phyloP scores from a whole-genome alignment of 2,797 vertebrate species.

The Emydoidea blandingii region DNA sequence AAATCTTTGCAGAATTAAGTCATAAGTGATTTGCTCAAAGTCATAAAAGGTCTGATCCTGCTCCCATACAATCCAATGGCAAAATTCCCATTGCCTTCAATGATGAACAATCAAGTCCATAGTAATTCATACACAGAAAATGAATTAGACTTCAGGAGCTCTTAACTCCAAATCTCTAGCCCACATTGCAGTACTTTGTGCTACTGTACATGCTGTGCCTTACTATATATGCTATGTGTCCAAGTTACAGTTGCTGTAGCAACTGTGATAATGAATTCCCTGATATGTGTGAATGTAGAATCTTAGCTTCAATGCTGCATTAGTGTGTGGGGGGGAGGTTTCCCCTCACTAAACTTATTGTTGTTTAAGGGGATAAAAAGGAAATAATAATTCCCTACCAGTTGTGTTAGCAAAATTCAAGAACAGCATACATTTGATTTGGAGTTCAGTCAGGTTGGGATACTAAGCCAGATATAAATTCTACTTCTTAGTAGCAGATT shows the following conservation, averaged over 20 bases:
- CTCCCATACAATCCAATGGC: background rate
- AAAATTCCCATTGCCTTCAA: background rate
- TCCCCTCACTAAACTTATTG: background rate
- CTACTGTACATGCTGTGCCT: background rate
- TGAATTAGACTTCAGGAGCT: background rate
- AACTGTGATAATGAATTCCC: background rate
- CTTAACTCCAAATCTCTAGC: background rate
- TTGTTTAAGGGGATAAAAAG: background rate
- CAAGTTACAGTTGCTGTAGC: conserved; percentile 29
- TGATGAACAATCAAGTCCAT: background rate
- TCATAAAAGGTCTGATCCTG: background rate
- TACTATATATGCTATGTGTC: background rate
- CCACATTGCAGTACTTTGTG: background rate
- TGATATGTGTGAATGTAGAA: background rate
- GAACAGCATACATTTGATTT: background rate
- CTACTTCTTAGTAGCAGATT: background rate
- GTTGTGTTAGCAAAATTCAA: background rate
- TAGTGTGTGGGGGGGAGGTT: background rate
- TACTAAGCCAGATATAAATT: background rate
- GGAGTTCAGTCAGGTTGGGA: background rate
- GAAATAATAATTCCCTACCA: background rate
- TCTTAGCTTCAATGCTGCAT: background rate
- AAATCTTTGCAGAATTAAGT: background rate
- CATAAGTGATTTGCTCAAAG: background rate
- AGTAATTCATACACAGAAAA: background rate